These are phyloP conservation scores for Edolisoma coerulescens DNA, from an alignment of 2,113 vertebrate species.

Conservation along the genomic window DNA sequence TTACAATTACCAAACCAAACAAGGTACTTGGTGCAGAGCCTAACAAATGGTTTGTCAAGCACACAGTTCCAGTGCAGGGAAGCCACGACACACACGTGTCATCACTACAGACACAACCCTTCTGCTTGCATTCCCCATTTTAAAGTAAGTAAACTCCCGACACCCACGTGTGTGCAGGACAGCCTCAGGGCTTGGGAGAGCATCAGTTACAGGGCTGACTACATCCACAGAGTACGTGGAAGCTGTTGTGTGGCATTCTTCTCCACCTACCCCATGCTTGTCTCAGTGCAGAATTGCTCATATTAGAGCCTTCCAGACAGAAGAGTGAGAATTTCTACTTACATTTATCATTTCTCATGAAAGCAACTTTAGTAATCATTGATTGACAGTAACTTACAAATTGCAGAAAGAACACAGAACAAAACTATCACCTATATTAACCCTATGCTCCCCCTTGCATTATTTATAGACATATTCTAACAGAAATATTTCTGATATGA, in stretches of 20 bases:
- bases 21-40: neutral
- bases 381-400: neutral
- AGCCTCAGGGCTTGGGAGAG: neutral
- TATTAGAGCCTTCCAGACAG: neutral
- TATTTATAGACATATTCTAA: neutral
- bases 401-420: neutral
- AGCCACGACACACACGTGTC: rapidly evolving
- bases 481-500: neutral
- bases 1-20: neutral
- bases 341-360: neutral
- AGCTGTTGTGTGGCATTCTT: rapidly evolving
- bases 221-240: rapidly evolving
- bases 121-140: neutral
- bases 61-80: neutral
- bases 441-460: neutral
- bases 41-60: neutral
- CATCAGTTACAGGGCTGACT: neutral
- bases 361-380: neutral
- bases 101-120: neutral
- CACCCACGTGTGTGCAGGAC: rapidly evolving
- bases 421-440: neutral
- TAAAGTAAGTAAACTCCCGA: neutral
- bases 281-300: neutral
- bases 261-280: neutral
- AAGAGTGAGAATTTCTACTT: neutral